Evolutionary conservation across 2,797 vertebrate genomes (phyloP).

Genomic region (Ceryle rudis): DNA sequence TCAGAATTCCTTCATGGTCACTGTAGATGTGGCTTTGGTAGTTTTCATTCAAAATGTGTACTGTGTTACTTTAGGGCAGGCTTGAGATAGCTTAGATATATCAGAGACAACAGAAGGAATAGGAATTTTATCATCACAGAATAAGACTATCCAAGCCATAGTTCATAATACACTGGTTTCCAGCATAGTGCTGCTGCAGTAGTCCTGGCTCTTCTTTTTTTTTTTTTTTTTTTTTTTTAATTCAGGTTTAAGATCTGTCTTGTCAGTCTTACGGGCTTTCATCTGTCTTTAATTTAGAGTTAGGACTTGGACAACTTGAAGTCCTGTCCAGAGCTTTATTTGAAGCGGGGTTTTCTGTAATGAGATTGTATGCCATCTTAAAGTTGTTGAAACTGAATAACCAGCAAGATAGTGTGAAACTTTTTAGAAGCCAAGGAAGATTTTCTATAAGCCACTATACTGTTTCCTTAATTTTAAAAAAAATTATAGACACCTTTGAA

Average conservation of each 20-base stretch:
- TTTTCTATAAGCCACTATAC: background rate
- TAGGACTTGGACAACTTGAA: background rate
- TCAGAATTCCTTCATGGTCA: background rate
- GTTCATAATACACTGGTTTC: background rate
- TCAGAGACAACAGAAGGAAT: background rate
- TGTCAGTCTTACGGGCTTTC: background rate
- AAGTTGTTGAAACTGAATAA: background rate
- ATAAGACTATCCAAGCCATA: background rate
- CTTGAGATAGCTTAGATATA: background rate
- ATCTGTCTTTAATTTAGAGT: background rate
- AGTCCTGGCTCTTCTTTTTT: background rate
- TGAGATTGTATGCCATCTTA: background rate
- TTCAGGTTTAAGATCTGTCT: background rate
- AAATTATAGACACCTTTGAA: background rate
- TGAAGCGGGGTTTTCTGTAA: background rate
- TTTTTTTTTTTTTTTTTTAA: background rate
- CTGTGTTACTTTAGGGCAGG: background rate
- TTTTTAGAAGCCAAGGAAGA: background rate
- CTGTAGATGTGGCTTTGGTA: background rate
- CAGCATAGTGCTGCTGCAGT: background rate
- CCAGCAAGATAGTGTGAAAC: background rate
- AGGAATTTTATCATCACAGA: background rate
- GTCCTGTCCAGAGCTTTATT: background rate
- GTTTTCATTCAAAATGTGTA: background rate
- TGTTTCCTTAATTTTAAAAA: background rate